Conservation (phyloP, 1,140 invertebrate species). For the Pseudomyrmex flavicornis region DNA sequence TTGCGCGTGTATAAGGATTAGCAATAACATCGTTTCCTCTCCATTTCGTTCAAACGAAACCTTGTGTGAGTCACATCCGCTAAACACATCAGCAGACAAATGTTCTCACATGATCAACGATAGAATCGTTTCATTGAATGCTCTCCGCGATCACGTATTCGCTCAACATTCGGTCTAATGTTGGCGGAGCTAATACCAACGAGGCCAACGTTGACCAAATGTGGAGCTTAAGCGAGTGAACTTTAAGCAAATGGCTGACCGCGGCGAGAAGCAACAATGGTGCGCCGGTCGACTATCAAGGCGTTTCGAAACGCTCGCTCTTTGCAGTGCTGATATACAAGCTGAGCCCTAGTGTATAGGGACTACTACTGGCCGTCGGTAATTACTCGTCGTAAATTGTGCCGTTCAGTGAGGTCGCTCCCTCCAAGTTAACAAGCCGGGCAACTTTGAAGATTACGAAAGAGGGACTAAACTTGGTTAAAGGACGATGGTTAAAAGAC, state of each 20-base stretch:
- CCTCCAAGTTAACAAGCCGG: conserved; percentile 68
- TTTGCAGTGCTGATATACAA: conserved; percentile 60
- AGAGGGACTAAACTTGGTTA: conserved; percentile 42
- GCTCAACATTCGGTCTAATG: too few species aligned
- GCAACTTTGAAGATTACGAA: conserved; percentile 69
- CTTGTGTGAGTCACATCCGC: too few species aligned
- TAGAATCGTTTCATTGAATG: too few species aligned
- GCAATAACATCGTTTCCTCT: conserved; percentile 15
- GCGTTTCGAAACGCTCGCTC: conserved; percentile 32
- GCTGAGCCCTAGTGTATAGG: conserved; percentile 28
- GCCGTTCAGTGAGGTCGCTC: conserved; percentile 71
- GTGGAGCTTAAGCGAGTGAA: conserved; percentile 2
- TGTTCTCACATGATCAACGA: too few species aligned
- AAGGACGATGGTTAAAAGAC: not conserved
- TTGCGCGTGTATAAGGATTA: not conserved
- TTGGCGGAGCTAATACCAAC: too few species aligned
- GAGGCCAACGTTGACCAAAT: too few species aligned
- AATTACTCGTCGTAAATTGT: conserved; percentile 76
- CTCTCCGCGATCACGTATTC: too few species aligned
- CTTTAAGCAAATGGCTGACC: conserved; percentile 3
- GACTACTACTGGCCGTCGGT: conserved; percentile 63
- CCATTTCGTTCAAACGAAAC: too few species aligned
- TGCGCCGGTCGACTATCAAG: conserved; percentile 33
- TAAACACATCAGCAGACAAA: too few species aligned
- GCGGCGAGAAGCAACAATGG: conserved; percentile 55